A percentile compares a stretch with the other conserved stretches of the same genome.
Conservation (phyloP, 1,140 invertebrate species). For the Aricia agestis region DNA sequence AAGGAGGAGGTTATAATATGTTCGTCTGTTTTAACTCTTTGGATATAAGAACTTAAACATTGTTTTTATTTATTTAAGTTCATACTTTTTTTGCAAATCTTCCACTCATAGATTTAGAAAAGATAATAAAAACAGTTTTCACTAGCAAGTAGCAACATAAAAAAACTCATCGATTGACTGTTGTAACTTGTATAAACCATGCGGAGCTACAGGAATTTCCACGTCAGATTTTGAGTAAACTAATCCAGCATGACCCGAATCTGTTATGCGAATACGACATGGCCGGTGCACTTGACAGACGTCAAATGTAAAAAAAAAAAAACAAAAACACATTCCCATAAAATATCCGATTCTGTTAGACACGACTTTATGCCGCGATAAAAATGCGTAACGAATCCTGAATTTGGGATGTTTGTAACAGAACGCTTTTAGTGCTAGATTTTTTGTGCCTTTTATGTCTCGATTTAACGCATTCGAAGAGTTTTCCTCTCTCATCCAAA, state of each 20-base stretch:
- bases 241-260: background rate
- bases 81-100: too few species aligned
- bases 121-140: too few species aligned
- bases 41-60: too few species aligned
- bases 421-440: background rate
- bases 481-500: background rate
- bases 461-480: too few species aligned
- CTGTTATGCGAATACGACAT: constrained; percentile 9
- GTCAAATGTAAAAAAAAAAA: constrained; percentile 3
- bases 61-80: too few species aligned
- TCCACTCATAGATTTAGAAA: too few species aligned
- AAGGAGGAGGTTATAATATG: too few species aligned
- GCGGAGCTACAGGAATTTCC: background rate
- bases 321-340: constrained; percentile 13
- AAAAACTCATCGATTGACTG: background rate
- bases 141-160: background rate
- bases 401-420: constrained; percentile 14
- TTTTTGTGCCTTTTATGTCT: background rate
- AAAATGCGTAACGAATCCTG: constrained; percentile 8
- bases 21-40: too few species aligned
- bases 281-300: constrained; percentile 9
- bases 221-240: background rate
- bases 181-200: background rate
- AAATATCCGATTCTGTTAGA: constrained; percentile 12
- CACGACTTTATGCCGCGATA: constrained; percentile 6